Evolutionary conservation across 2,888 invertebrate genomes (phyloP).

Genomic region (Zaprionus bogoriensis): DNA sequence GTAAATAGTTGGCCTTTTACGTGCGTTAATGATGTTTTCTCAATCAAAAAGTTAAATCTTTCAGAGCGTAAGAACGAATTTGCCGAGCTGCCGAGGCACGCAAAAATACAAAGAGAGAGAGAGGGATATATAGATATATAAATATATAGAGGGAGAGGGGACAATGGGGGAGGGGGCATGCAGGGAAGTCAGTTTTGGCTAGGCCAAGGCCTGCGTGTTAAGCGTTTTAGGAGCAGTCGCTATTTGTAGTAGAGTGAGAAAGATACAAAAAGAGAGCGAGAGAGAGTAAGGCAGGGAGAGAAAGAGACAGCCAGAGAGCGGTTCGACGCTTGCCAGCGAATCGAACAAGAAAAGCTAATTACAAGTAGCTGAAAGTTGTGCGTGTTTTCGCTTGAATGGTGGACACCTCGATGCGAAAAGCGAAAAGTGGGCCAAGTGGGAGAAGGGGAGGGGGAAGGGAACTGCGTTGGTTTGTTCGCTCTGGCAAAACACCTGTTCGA

Average conservation of each 20-base stretch:
- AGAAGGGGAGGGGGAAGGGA: not conserved
- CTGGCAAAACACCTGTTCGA: conserved; percentile 64
- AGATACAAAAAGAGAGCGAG: too few relatives aligned
- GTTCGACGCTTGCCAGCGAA: conserved; percentile 55
- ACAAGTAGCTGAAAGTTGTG: conserved; percentile 75
- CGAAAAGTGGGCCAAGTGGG: not conserved
- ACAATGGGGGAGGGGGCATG: not conserved
- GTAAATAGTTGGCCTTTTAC: conserved; percentile 74
- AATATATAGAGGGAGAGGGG: too few relatives aligned
- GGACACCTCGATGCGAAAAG: conserved; percentile 26
- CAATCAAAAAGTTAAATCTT: conserved; percentile 80
- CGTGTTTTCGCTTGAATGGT: conserved; percentile 61
- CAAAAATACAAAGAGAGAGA: conserved; percentile 49
- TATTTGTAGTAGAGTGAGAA: too few relatives aligned
- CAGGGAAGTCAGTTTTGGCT: conserved; percentile 3
- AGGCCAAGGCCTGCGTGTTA: conserved; percentile 50
- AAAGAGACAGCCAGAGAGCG: too few relatives aligned
- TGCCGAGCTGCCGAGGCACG: conserved; percentile 57
- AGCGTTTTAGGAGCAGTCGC: conserved; percentile 61
- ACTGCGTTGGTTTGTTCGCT: too few relatives aligned
- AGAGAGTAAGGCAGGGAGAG: too few relatives aligned
- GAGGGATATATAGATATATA: too few relatives aligned
- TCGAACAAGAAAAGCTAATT: conserved; percentile 78
- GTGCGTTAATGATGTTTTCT: conserved; percentile 80
- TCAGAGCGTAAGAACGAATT: conserved; percentile 63